These are phyloP conservation scores for Tenthredo livida DNA, from an alignment of 2,888 invertebrate species.

Conservation along the genomic window DNA sequence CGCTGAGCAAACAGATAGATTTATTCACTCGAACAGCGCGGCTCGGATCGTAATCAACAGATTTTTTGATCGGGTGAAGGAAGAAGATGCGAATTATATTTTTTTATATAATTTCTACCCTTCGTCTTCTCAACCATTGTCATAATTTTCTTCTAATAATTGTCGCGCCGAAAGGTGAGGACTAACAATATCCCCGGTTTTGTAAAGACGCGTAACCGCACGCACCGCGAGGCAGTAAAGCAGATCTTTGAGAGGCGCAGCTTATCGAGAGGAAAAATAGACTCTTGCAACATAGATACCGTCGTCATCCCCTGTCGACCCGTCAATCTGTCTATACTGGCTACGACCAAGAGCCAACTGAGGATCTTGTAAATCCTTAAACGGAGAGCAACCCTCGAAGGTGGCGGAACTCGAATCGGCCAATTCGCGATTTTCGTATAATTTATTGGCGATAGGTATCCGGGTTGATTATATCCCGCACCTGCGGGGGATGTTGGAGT, in stretches of 20 bases:
- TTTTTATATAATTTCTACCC: neutral
- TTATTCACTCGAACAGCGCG: neutral
- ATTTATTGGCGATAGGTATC: neutral
- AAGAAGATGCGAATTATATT: neutral
- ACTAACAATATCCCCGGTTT: neutral
- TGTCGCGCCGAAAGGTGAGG: neutral
- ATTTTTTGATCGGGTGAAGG: neutral
- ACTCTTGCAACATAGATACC: slow-evolving; percentile 21
- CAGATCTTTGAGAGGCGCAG: slow-evolving; percentile 22
- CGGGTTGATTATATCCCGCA: neutral
- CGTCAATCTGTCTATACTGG: slow-evolving; percentile 32
- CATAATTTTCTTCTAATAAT: neutral
- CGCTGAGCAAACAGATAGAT: neutral
- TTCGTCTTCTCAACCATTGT: neutral
- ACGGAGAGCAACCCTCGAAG: neutral
- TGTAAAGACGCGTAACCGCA: neutral
- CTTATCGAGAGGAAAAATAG: slow-evolving; percentile 48
- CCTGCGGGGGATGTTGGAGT: neutral
- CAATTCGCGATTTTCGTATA: neutral
- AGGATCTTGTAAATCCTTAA: slow-evolving; percentile 15
- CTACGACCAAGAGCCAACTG: neutral
- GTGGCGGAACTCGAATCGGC: neutral
- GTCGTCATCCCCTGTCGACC: slow-evolving; percentile 29
- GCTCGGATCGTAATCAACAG: neutral
- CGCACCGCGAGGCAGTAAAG: slow-evolving; percentile 36